Conservation (phyloP, 2,797 vertebrate genomes). For the Leptodactylus fallax region DNA sequence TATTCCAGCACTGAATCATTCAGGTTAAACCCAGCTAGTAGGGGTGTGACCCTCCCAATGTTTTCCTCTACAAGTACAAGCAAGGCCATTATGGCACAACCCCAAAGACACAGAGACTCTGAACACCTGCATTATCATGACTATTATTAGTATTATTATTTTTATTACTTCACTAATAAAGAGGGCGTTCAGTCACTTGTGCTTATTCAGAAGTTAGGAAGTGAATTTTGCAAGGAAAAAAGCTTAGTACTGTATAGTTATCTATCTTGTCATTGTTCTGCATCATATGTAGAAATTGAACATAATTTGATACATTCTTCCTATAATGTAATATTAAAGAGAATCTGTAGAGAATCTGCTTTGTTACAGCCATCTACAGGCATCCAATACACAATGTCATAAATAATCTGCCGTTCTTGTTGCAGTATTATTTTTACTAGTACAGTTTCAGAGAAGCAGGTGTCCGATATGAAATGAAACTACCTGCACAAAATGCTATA, state of each 20-base stretch:
- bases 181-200: neutral
- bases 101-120: neutral
- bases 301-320: no score
- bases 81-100: constrained; percentile 38
- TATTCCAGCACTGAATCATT: constrained; percentile 24
- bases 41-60: constrained; percentile 61
- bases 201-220: neutral
- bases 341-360: no score
- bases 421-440: no score
- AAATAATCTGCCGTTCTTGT: no score
- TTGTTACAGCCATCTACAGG: no score
- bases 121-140: neutral
- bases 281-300: no score
- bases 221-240: neutral
- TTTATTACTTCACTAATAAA: neutral
- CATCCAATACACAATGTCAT: no score
- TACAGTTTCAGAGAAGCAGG: neutral
- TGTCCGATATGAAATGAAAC: no score
- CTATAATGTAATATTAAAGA: no score
- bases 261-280: no score
- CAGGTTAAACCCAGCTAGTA: constrained; percentile 61
- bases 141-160: no score
- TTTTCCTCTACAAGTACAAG: constrained; percentile 70
- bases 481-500: no score
- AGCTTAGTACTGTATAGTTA: neutral